These are phyloP conservation scores for Anastrepha obliqua DNA, from an alignment of 1,140 invertebrate species.

Conservation along the genomic window DNA sequence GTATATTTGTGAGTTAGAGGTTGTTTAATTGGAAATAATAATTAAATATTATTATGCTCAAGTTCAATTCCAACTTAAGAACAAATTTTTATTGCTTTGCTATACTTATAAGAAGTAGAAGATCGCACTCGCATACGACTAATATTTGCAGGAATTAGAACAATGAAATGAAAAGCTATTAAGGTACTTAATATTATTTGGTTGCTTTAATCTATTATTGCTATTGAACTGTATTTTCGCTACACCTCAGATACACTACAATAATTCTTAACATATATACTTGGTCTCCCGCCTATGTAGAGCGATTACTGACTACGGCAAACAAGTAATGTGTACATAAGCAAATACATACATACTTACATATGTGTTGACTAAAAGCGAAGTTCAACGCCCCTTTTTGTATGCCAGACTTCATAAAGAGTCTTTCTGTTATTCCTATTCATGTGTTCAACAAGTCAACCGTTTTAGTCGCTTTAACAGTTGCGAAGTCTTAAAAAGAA, in stretches of 20 bases:
- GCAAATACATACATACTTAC: background rate
- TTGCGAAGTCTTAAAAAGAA: conserved; percentile 29
- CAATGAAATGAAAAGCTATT: conserved; percentile 19
- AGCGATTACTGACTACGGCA: background rate
- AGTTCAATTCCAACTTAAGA: no score
- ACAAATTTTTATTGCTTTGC: no score
- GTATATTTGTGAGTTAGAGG: no score
- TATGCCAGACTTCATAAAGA: conserved; percentile 28
- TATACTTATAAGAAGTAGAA: background rate
- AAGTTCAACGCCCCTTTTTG: conserved; percentile 48
- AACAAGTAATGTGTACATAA: background rate
- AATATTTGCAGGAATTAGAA: background rate
- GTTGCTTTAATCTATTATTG: background rate
- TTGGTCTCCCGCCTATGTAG: background rate
- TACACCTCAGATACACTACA: background rate
- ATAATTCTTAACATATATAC: no score
- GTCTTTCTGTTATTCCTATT: background rate
- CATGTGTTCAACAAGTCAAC: background rate
- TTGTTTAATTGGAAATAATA: no score
- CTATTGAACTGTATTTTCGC: background rate
- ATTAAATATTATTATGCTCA: no score
- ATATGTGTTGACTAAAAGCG: background rate
- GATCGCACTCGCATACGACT: background rate
- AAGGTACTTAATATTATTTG: background rate
- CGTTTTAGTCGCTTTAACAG: conserved; percentile 29